phyloP scores from a whole-genome alignment of 2,888 invertebrate species.

The Slavum lentiscoides region DNA sequence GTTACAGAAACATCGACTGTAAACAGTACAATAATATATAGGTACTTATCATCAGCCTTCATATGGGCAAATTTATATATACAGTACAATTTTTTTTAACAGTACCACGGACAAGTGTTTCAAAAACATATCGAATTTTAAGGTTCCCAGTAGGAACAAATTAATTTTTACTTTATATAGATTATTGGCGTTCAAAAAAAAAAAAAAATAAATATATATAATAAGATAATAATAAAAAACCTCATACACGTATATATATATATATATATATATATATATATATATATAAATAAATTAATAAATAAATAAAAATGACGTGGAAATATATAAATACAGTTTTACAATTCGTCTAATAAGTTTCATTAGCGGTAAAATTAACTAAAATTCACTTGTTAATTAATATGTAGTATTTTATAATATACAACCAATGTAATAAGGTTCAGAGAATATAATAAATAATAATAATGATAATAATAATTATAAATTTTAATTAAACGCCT shows the following conservation, averaged over 20 bases:
- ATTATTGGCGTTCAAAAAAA: conserved; percentile 21
- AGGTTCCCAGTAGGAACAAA: conserved; percentile 46
- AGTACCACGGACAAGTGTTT: conserved; percentile 43
- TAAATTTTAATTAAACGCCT: conserved; percentile 8
- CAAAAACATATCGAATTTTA: conserved; percentile 23
- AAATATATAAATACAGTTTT: conserved; percentile 28
- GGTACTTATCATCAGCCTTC: conserved; percentile 51
- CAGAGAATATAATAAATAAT: conserved; percentile 2
- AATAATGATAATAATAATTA: conserved; percentile 1
- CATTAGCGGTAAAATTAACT: background rate
- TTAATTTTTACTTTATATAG: conserved; percentile 27
- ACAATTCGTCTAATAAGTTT: conserved; percentile 19
- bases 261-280: conserved; percentile 26
- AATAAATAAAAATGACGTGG: conserved; percentile 50
- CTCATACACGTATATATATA: conserved; percentile 8
- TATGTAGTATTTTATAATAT: background rate
- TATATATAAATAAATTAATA: conserved; percentile 44
- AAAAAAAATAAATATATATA: background rate
- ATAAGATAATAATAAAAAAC: background rate
- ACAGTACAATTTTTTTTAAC: conserved; percentile 28
- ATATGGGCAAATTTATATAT: conserved; percentile 39
- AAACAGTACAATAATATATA: conserved; percentile 46
- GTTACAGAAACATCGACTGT: conserved; percentile 51
- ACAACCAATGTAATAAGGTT: background rate
- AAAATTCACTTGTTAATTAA: conserved; percentile 1